Evolutionary conservation across 1,140 invertebrate genomes (phyloP), one percentile per base, ranked within the genome.

Genomic region (Papilio polyxenes): DNA sequence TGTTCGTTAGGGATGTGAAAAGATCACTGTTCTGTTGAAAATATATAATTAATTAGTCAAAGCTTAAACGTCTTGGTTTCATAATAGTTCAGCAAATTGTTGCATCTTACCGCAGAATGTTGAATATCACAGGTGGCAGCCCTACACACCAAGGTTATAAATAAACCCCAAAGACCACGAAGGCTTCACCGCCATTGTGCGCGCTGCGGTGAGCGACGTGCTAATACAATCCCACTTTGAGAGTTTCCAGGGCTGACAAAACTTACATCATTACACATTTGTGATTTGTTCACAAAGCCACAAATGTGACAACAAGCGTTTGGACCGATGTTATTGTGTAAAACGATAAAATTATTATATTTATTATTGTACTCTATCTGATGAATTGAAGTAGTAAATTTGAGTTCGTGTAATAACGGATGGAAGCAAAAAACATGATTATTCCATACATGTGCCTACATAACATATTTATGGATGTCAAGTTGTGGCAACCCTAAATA

Each of bases 161-260:
- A 75, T 75, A 75, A 75, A 75, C 17, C 74, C 44, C 37, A 75
- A 75, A 48, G 44, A 75, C 44, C 72, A 6, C 72, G 40, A 75
- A 75, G 37, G 40, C 74, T 75, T 3, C 74, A 49, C 74, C 9
- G 40, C 74, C 74, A 75, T 75, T 75, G 74, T 75, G 56, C 56
- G 4, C 40, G 11, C 40, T 40, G 44, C 44, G 44, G 74, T 75
- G 74, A 49, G 44, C 69, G 69, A 75, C 65, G 65, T 75, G 74
- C 74, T 17, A 75, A 75, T 75, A 75, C 74, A 75, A 49, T 44
- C 74, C 74, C 74, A 75, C 44, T 48, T 75, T n/a, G 44, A 20
- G 48, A 7, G 10, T 10, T 75, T 49, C 7, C 74, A 75, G 74
- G 74, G 74, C n/a, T 75, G 40, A 72, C 31, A 72, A 37, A 17